Base-by-base conservation (phyloP, 2,888 invertebrate species). In the Omphaloscelis lunosa region DNA sequence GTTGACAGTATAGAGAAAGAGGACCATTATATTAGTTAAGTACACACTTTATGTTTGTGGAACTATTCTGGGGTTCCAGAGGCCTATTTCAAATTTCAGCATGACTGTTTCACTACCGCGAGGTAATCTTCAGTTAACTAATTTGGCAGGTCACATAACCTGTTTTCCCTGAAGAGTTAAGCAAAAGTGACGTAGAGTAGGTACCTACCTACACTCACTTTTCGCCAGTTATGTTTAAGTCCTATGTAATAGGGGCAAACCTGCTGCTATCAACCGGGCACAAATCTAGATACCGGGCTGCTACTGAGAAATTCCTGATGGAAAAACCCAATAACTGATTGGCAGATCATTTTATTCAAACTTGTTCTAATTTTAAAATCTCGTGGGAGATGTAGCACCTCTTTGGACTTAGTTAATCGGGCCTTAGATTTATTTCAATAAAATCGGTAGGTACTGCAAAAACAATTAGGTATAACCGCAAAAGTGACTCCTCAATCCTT, bases 1-100 rank as follows among this genome's bases (percentile, higher is more conserved):
- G 69, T 80, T 67, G 45, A 62, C 66, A 56, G 48, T 56, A 12
- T 75, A 15, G 61, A 63, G 45, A 17, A 58, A 68, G 39, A 56
- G 29, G 29, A 69, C 48, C 17, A 69, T 65, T 62, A 56, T 23
- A 20, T 51, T 27, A 23, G 2, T 2, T 27, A 20, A 11, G 27
- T 29, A 20, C 0, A 27, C 6, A 27, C 12, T 29, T 41, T 59
- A 27, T 51, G 27, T 58, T 51, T 51, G n/a, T 58, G 29, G 17
- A 15, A 53, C 48, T 61, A 61, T 80, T 74, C 62, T 29, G 48
- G 48, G 9, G 8, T 6, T 29, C 48, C 6, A 29, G 4, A 12
- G 39, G n/a, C 39, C 0, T 17, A 58, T 39, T 56, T 41, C 48
- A 23, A 59, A 51, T 59, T 73, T 12, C 20, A 34, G 61, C 34